Conservation (phyloP, 2,797 vertebrate species). For the Podargus strigoides region DNA sequence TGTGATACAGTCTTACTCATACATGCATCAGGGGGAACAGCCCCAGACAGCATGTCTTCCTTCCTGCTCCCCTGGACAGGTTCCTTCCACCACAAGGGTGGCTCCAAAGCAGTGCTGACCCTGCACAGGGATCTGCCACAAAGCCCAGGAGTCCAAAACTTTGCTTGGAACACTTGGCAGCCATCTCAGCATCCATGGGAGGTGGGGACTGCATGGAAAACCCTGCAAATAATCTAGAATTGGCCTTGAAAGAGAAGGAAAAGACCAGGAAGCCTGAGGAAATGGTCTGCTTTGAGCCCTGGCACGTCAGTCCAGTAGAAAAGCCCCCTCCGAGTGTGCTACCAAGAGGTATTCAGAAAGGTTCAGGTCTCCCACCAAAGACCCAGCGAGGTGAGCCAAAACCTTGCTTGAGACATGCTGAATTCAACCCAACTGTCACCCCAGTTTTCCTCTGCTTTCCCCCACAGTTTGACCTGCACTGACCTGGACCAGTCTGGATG, state of each 20-base stretch:
- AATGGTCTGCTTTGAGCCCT: neutral
- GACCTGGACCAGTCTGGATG: neutral
- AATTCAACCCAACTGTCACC: neutral
- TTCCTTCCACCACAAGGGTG: neutral
- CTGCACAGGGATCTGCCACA: neutral
- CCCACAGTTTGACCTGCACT: neutral
- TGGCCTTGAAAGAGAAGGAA: neutral
- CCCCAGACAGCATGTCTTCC: neutral
- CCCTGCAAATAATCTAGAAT: neutral
- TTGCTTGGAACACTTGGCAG: neutral
- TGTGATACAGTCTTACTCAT: neutral
- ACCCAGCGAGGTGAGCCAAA: neutral
- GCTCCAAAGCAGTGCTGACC: neutral
- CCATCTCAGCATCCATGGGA: neutral
- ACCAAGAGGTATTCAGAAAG: neutral
- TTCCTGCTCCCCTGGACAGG: neutral
- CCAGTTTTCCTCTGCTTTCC: neutral
- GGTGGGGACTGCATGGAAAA: neutral
- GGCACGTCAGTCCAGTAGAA: neutral
- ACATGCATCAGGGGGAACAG: neutral
- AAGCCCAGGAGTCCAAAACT: neutral
- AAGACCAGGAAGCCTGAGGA: neutral
- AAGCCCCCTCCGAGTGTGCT: neutral
- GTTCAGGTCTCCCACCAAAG: neutral
- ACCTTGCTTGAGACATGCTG: accelerated